Evolutionary conservation across 2,888 invertebrate genomes (phyloP).

Genomic region (Anagyrus pseudococci): DNA sequence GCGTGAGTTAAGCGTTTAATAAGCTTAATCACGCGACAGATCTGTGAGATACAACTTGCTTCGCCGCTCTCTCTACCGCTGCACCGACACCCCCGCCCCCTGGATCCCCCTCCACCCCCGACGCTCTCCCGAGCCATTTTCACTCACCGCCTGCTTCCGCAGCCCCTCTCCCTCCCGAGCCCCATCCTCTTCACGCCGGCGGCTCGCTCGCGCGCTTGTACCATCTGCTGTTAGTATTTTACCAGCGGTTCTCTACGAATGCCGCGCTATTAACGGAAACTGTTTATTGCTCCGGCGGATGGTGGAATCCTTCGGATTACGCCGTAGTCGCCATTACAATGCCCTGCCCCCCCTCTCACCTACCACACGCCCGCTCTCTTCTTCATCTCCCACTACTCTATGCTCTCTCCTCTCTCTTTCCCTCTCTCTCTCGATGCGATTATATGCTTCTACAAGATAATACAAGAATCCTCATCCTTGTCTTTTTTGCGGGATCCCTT

Average conservation of each 20-base stretch:
- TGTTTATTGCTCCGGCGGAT: conserved; percentile 56
- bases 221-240: conserved; percentile 63
- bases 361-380: not conserved
- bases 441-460: too few relatives aligned
- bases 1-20: conserved; percentile 62
- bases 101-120: conserved; percentile 29
- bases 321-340: conserved; percentile 43
- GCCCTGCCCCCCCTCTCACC: too few relatives aligned
- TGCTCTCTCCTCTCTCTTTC: too few relatives aligned
- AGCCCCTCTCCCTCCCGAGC: conserved; percentile 29
- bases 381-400: too few relatives aligned
- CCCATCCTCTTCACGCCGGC: conserved; percentile 15
- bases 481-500: too few relatives aligned
- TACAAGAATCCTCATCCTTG: too few relatives aligned
- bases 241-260: conserved; percentile 49
- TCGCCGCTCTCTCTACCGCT: conserved; percentile 54
- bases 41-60: conserved; percentile 62
- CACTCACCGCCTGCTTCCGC: conserved; percentile 35
- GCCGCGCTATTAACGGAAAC: conserved; percentile 56
- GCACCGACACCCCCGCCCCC: conserved; percentile 43
- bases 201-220: conserved; percentile 47
- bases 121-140: conserved; percentile 23
- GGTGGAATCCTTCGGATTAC: conserved; percentile 51
- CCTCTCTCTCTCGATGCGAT: too few relatives aligned
- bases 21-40: conserved; percentile 63